phyloP scores from a whole-genome alignment of 2,797 vertebrate species.

The Buphagus erythrorhynchus region DNA sequence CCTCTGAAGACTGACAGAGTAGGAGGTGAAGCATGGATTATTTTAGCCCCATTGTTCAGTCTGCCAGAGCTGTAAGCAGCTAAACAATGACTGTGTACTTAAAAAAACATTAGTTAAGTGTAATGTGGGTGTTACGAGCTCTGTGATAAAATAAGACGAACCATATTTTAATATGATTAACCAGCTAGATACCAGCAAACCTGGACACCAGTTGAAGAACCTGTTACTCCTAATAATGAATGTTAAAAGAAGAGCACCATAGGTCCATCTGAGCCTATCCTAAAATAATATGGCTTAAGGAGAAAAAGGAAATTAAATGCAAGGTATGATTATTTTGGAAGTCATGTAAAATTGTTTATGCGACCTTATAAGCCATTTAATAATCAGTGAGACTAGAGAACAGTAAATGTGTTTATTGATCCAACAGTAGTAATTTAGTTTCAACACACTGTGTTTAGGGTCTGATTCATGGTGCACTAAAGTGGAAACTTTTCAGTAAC shows the following conservation, averaged over 20 bases:
- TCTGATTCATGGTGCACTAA: not conserved
- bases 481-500: not conserved
- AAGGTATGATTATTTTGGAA: slow-evolving; percentile 23
- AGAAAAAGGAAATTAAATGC: slow-evolving; percentile 4
- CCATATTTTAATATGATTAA: not conserved
- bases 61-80: not conserved
- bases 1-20: not conserved
- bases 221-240: not conserved
- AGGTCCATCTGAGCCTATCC: not conserved
- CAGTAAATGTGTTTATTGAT: slow-evolving; percentile 37
- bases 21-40: not conserved
- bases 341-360: not conserved
- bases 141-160: not conserved
- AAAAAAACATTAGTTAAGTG: not conserved
- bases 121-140: not conserved
- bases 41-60: not conserved
- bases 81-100: not conserved
- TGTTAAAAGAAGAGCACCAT: not conserved
- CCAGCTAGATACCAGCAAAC: not conserved
- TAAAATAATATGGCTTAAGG: not conserved
- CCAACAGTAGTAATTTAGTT: not conserved
- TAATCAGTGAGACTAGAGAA: not conserved
- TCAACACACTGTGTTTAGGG: not conserved
- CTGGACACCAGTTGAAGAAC: not conserved
- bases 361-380: slow-evolving; percentile 24